These are phyloP conservation scores for Zingel zingel DNA, from an alignment of 2,113 vertebrate genomes.

Conservation along the genomic window DNA sequence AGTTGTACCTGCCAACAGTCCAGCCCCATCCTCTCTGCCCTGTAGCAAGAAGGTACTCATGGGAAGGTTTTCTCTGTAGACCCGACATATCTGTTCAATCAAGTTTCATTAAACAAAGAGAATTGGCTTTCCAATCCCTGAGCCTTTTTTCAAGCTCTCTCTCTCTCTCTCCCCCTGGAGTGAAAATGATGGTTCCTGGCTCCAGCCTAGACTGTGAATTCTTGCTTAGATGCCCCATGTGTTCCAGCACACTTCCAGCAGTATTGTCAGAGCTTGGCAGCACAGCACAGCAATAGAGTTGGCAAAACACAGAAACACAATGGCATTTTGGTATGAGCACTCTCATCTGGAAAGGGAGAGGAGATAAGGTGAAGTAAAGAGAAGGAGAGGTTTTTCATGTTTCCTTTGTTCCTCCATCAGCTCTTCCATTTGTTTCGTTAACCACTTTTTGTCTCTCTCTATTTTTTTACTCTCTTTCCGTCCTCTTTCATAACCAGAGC, in stretches of 20 bases:
- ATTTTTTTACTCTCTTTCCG: background rate
- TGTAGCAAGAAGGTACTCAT: conserved; percentile 23
- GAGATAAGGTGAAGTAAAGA: conserved; percentile 1
- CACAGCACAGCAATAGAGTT: background rate
- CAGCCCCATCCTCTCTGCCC: background rate
- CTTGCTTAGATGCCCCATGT: conserved; percentile 47
- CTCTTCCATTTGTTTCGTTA: background rate
- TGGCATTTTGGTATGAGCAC: conserved; percentile 27
- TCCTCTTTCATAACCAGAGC: background rate
- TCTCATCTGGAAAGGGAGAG: conserved; percentile 20
- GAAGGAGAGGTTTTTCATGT: background rate
- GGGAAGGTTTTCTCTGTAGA: conserved; percentile 12
- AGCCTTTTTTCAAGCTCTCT: background rate
- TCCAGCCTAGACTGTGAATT: conserved; percentile 17
- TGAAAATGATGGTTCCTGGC: conserved; percentile 25
- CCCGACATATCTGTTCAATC: conserved; percentile 24
- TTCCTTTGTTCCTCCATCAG: conserved; percentile 3
- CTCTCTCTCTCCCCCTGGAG: background rate
- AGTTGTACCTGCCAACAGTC: conserved; percentile 14
- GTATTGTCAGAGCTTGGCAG: conserved; percentile 47
- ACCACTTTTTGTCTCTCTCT: background rate
- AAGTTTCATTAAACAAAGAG: conserved; percentile 28
- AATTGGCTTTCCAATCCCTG: conserved; percentile 13
- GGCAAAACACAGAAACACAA: conserved; percentile 24
- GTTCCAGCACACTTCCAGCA: conserved; percentile 38